Base-by-base conservation (phyloP, 2,113 vertebrate species). In the Petrocephalus microphthalmus region DNA sequence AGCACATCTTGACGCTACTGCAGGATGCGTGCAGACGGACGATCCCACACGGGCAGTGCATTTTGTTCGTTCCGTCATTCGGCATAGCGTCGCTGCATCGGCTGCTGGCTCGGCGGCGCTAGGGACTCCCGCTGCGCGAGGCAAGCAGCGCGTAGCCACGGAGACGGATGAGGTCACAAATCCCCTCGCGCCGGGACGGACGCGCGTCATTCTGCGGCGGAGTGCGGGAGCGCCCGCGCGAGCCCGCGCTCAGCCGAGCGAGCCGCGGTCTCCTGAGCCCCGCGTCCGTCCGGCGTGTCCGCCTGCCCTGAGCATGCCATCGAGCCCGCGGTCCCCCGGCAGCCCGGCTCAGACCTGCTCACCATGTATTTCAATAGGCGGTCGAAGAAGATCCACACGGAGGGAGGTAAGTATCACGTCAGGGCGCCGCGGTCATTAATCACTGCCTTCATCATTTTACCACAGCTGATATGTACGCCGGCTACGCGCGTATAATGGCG, bases 341-440 rank as follows among this genome's bases (percentile, higher is more conserved):
- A 92, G 91, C 91, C 87, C 86, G 87, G 89, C 82, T 87, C 90
- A 92, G 56, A 47, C 11, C 88, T 91, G 51, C 81, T 87, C 92
- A 94, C 92, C 89, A 96, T 96, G 96, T 95, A 96, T 92, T 96
- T 96, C 93, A 95, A 95, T 92, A 94, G 95, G 93, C 93, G 95
- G 91, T 93, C 93, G 88, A 95, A 95, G 93, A 96, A 96, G 93
- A 95, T 96, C 88, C 96, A 96, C 94, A 95, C 94, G 78, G 95
- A 95, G 92, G 95, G 95, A 95, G 96, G 96, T 96, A 93, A 94
- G 94, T 84, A 25, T 22, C 10, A 86, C 49, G 71, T 83, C 85
- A 49, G 57, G 64, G 71, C 84, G 52, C 22, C 20, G 54, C 10
- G 74, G 47, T 54, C 17, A 57, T 86, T 45, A 86, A 86, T 60